Conservation (phyloP, 1,140 invertebrate species). For the Akabosia matsudoensis region DNA sequence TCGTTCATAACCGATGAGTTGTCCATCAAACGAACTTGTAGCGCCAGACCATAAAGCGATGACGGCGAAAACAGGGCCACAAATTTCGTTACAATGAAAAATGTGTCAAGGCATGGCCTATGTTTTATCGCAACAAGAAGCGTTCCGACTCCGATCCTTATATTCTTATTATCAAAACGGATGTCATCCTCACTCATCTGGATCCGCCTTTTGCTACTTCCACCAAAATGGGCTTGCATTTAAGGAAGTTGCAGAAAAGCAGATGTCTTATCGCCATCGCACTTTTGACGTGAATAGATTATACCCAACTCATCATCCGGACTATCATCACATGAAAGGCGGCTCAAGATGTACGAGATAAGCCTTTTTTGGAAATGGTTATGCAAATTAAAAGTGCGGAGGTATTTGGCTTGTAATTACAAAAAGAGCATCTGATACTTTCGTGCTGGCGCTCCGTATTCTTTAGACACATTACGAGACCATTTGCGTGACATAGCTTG, state of each 20-base stretch:
- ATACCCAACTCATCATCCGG: neutral
- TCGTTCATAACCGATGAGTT: too few species aligned
- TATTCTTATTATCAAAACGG: neutral
- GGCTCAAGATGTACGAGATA: neutral
- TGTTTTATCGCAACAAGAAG: neutral
- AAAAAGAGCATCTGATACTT: neutral
- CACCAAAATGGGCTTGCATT: neutral
- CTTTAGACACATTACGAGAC: too few species aligned
- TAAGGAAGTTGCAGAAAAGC: constrained; percentile 22
- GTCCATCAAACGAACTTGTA: neutral
- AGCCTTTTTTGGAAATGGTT: neutral
- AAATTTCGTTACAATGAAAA: neutral
- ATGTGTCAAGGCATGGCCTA: neutral
- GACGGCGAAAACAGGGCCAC: neutral
- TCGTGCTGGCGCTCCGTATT: neutral
- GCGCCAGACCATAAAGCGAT: neutral
- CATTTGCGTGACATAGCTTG: too few species aligned
- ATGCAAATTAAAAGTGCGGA: constrained; percentile 5
- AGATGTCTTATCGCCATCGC: neutral
- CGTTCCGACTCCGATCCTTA: neutral
- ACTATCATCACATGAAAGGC: neutral
- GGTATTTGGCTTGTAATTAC: neutral
- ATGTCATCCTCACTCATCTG: neutral
- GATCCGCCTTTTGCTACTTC: neutral
- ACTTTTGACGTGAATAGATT: neutral